Base-by-base conservation (phyloP, 2,888 invertebrate species). In the Lasioglossum calceatum region DNA sequence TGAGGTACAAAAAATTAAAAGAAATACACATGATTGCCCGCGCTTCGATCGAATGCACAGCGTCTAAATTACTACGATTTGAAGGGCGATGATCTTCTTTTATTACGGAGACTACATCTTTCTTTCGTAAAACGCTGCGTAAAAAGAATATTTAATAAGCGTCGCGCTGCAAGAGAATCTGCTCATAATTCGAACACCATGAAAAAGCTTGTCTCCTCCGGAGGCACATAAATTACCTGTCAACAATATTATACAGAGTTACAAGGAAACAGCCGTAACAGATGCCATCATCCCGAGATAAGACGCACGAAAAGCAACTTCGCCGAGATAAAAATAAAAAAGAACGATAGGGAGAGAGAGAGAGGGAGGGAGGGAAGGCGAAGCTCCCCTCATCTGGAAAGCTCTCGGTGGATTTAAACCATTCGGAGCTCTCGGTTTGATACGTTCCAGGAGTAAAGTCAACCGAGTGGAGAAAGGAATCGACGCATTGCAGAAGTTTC, bases 401-500 rank as follows among this genome's bases (percentile, higher is more conserved):
- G 70, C 70, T 71, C 42, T 71, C 70, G 82, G 80, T 73, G 82
- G 75, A 88, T 77, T 78, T 74, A 88, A 80, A 79, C 77, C 73
- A 76, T 88, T 84, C 87, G 70, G 36, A 78, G 81, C 67, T 58
- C 44, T 36, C 27, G 50, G 75, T 79, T 83, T 81, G 84, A 83
- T 81, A 83, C 78, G 64, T 82, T 79, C 79, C 82, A 61, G 84
- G 73, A 87, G 85, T 82, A 82, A 83, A 89, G 64, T 81, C 77
- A 70, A 75, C 72, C 83, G 81, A 50, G 32, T 47, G 50, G n/a
- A 39, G 82, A 79, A 70, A 79, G 79, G 54, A 72, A 12, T 71
- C 39, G 72, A 44, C 72, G 72, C 72, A n/a, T 42, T 70, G 39
- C 36, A 70, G 19, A 70, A 70, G 8, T 39, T 70, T n/a, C 39